Base-by-base conservation (phyloP, 64 coral and sea anemone genomes). In the Pocillopora verrucosa region DNA sequence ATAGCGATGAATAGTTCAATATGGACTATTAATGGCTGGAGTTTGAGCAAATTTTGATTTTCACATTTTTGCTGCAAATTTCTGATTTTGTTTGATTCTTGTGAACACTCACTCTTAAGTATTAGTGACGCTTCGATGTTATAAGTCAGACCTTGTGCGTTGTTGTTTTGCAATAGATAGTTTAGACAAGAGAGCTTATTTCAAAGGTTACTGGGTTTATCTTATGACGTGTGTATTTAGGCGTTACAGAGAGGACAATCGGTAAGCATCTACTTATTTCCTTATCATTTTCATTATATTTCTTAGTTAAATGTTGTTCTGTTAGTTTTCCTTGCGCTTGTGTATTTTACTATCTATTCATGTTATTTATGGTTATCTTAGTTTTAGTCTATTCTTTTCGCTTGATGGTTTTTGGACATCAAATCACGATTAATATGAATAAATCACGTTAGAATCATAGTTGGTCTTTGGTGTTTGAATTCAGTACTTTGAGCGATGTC, bases 351-450 rank as follows among this genome's bases (percentile, higher is more conserved):
- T n/a, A n/a, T n/a, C n/a, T n/a, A n/a, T n/a, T n/a, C n/a, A n/a
- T n/a, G n/a, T n/a, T n/a, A n/a, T n/a, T n/a, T n/a, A n/a, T n/a
- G n/a, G n/a, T n/a, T n/a, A n/a, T n/a, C n/a, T n/a, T n/a, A n/a
- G n/a, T n/a, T n/a, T n/a, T n/a, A n/a, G n/a, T n/a, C n/a, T n/a
- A n/a, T n/a, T n/a, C n/a, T n/a, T n/a, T n/a, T n/a, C n/a, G n/a
- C n/a, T n/a, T n/a, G n/a, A n/a, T n/a, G n/a, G 61, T 34, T 76
- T 76, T 76, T 76, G 74, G 74, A 36, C 74, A 76, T 76, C 74
- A 76, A 76, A 13, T 36, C 74, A 76, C 34, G 36, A 37, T 37
- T 76, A 76, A 76, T 76, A 76, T 35, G 34, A 76, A 76, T 76
- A 76, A 76, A 76, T 76, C 61, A 63, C 61, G 11, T 63, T 63